Conservation (phyloP, 1,140 invertebrate genomes). For the Zaprionus gabonicus region DNA sequence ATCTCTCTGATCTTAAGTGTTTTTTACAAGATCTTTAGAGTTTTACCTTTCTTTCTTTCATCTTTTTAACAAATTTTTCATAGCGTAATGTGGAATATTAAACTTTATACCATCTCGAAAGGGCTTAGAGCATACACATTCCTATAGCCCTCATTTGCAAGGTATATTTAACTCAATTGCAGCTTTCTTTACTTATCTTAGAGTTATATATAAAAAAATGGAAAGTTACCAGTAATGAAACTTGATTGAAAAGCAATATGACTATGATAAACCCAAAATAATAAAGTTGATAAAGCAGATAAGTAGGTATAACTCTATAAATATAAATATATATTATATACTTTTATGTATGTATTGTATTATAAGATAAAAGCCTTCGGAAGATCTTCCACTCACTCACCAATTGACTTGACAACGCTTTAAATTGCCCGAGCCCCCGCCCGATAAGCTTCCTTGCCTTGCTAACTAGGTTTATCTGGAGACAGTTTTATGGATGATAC, state of each 20-base stretch:
- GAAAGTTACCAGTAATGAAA: conserved; percentile 20
- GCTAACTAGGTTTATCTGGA: conserved; percentile 16
- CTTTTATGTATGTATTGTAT: too few species aligned
- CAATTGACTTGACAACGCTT: conserved; percentile 29
- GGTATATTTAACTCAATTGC: too few species aligned
- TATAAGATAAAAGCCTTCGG: neutral
- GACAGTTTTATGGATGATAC: conserved; percentile 15
- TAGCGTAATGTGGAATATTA: too few species aligned
- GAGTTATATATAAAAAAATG: conserved; percentile 4
- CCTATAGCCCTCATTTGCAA: too few species aligned
- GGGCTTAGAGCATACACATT: too few species aligned
- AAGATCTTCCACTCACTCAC: neutral
- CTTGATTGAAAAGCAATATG: neutral
- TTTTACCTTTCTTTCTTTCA: too few species aligned
- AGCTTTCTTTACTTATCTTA: neutral
- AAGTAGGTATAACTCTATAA: neutral
- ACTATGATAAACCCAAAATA: neutral
- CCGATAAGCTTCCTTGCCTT: conserved; percentile 13
- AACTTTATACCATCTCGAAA: too few species aligned
- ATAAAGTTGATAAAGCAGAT: neutral
- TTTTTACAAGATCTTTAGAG: too few species aligned
- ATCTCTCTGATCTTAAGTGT: neutral
- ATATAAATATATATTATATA: neutral
- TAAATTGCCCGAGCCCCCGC: conserved; percentile 14
- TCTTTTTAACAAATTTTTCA: too few species aligned